Percentiles rank a stretch among this genome's conserved stretches.
These are phyloP conservation scores for Deilephila porcellus DNA, from an alignment of 2,888 invertebrate genomes.

Conservation along the genomic window DNA sequence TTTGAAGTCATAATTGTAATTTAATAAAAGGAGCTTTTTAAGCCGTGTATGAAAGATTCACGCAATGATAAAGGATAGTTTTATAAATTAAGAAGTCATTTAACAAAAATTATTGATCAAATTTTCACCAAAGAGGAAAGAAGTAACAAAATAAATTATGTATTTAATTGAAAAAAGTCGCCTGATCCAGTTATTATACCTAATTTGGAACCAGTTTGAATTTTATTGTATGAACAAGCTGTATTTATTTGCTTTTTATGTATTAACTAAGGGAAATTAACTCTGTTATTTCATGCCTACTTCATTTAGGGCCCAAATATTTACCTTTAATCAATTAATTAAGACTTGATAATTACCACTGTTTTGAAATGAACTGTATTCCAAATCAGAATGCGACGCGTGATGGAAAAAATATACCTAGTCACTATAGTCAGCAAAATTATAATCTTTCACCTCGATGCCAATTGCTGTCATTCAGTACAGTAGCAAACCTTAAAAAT, in stretches of 20 bases:
- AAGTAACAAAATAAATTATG: background rate
- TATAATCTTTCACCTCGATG: no score
- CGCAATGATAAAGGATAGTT: no score
- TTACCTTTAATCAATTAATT: background rate
- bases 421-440: no score
- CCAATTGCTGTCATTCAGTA: no score
- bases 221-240: conserved; percentile 14
- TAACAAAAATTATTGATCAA: background rate
- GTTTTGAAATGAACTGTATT: no score
- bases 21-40: no score
- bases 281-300: background rate
- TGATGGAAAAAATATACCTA: no score
- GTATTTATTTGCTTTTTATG: conserved; percentile 16
- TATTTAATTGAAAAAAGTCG: conserved; percentile 1
- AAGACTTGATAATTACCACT: no score
- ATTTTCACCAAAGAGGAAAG: background rate
- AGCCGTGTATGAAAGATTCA: no score
- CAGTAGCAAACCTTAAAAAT: no score
- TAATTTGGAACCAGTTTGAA: conserved; percentile 1
- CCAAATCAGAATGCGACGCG: no score
- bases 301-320: background rate
- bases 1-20: no score
- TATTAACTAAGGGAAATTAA: conserved; percentile 12
- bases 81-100: background rate
- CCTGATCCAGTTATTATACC: background rate